Evolutionary conservation across 2,113 vertebrate species (phyloP), one percentile per base, ranked within the genome.

Genomic region (Mormoops blainvillei): DNA sequence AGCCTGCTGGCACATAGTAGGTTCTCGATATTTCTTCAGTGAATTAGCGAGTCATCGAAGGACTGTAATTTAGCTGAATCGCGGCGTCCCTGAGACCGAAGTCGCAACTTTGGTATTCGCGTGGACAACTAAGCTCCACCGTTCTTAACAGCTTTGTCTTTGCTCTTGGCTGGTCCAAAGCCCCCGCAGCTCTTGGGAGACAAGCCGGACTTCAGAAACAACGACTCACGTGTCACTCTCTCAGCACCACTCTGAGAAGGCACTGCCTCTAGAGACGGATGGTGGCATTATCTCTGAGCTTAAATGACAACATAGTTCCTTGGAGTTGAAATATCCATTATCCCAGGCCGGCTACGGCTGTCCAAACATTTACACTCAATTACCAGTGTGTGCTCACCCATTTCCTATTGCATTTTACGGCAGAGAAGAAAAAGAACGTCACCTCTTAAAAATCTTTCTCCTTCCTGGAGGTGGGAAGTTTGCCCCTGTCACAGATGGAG

Each of bases 401-500:
- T 91, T 88, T 86, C 82, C 83, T 80, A 24, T 83, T 89, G 48
- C 12, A 45, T 65, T 91, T 68, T 26, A 36, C 16, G 3, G 19
- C 26, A 54, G 1, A 50, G 33, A 89, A 89, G 77, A 14, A 63
- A 91, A 54, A 82, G 16, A 67, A 41, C 0, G 20, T 73, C 33
- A 67, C 78, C 91, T 93, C 73, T 61, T 18, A 2, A 88, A 77
- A 88, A 63, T 9, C 73, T n/a, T 67, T 81, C 67, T 85, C 74
- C 38, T 76, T 78, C 89, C 56, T 48, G 22, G 87, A 95, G 61
- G 87, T 83, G 78, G 92, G 65, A 94, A 83, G 61, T 91, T 96
- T 89, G 54, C 93, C 88, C 94, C 84, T 97, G 89, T 95, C 94
- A 95, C 73, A 86, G 86, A 93, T 33, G 61, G 85, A 76, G 73